These are phyloP conservation scores for Catostomus latipinnis DNA, from an alignment of 2,797 vertebrate genomes.

Conservation along the genomic window DNA sequence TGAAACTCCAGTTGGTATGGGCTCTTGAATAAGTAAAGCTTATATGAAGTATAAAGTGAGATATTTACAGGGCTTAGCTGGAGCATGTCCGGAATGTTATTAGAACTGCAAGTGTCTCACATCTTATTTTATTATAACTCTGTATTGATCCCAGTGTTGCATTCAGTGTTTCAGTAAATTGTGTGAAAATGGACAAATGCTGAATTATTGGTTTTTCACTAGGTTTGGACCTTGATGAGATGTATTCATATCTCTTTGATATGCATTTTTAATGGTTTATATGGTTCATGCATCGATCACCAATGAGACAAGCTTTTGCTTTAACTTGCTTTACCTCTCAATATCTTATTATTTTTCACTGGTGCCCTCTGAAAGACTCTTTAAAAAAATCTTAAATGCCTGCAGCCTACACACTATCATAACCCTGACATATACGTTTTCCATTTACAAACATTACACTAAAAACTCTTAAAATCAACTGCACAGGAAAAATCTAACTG, in stretches of 20 bases:
- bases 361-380: neutral
- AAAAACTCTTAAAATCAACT: too few species aligned
- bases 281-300: neutral
- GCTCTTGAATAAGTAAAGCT: neutral
- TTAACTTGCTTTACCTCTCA: too few species aligned
- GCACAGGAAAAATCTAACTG: too few species aligned
- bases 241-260: neutral
- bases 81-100: neutral
- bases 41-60: neutral
- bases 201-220: neutral
- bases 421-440: neutral
- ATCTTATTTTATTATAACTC: neutral
- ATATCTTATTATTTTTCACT: too few species aligned
- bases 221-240: neutral
- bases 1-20: neutral
- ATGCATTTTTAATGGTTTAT: neutral
- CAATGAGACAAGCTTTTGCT: too few species aligned
- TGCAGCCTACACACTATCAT: neutral
- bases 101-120: neutral
- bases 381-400: neutral
- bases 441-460: too few species aligned
- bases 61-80: neutral
- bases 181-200: neutral
- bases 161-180: neutral
- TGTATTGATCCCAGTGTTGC: too few species aligned